These are phyloP conservation scores for Plodia interpunctella DNA, from an alignment of 1,140 invertebrate genomes.

Conservation along the genomic window DNA sequence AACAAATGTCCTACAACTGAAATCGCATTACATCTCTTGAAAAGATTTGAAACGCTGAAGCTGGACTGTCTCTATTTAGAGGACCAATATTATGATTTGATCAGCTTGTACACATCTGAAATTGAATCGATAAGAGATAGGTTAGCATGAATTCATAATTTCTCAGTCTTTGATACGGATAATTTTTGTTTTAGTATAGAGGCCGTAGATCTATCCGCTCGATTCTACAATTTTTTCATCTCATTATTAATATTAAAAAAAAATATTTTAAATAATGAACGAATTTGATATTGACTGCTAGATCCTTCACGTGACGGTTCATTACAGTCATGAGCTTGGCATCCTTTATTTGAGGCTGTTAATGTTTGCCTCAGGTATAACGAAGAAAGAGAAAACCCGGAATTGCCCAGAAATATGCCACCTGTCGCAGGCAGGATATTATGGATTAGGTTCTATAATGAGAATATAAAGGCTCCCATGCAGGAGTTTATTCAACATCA, in stretches of 20 bases:
- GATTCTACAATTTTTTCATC: no score
- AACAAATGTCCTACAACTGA: conserved; percentile 73
- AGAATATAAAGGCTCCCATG: conserved; percentile 82
- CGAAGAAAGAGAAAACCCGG: conserved; percentile 81
- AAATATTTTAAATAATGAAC: no score
- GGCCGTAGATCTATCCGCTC: no score
- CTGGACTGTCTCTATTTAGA: conserved; percentile 83
- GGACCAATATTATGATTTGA: conserved; percentile 82
- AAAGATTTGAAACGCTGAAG: conserved; percentile 82
- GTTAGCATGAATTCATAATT: conserved; percentile 30
- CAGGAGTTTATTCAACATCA: conserved; percentile 71
- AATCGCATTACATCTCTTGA: conserved; percentile 64
- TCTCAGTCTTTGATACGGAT: background rate
- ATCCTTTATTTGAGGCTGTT: no score
- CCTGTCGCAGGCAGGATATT: conserved; percentile 82
- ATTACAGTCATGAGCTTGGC: no score
- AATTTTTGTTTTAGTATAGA: no score
- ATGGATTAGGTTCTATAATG: conserved; percentile 84
- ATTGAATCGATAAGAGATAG: conserved; percentile 82
- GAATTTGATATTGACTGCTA: no score
- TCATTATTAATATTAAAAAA: no score
- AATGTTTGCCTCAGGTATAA: conserved; percentile 77
- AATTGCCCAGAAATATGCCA: conserved; percentile 81
- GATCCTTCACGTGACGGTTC: no score
- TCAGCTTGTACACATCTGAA: conserved; percentile 80